These are phyloP conservation scores for Thysanoteuthis rhombus DNA, from an alignment of 2,888 invertebrate genomes.

Conservation along the genomic window DNA sequence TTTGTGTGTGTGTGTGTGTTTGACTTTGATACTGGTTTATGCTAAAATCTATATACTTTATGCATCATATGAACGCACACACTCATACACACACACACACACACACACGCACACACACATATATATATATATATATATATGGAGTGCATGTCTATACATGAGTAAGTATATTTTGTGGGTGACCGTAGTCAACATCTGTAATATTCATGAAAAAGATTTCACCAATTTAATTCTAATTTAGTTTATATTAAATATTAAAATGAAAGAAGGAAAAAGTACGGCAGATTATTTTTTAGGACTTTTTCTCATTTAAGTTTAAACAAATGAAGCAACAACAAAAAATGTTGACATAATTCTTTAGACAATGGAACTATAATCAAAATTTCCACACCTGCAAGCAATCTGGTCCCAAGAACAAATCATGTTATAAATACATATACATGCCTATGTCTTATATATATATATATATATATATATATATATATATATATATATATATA, in stretches of 20 bases:
- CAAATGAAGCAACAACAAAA: neutral
- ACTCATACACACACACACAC: neutral
- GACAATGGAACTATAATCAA: neutral
- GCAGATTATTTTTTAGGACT: neutral
- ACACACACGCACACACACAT: neutral
- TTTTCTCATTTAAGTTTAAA: neutral
- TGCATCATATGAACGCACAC: neutral
- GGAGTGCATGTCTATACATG: too few relatives aligned
- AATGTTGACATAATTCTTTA: neutral
- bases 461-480: too few relatives aligned
- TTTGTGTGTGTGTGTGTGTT: too few relatives aligned
- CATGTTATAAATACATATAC: too few relatives aligned
- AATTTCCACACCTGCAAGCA: neutral
- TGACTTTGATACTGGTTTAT: too few relatives aligned
- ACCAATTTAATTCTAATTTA: neutral
- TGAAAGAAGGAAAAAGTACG: neutral
- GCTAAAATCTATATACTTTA: too few relatives aligned
- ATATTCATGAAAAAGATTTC: neutral
- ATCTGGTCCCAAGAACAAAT: neutral
- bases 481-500: too few relatives aligned
- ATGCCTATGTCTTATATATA: too few relatives aligned
- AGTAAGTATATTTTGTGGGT: too few relatives aligned
- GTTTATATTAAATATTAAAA: neutral
- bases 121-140: too few relatives aligned
- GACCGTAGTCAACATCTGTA: neutral